Percentiles rank a stretch among this genome's conserved stretches.
phyloP scores from a whole-genome alignment of 2,797 vertebrate species.

The Malurus splendens region DNA sequence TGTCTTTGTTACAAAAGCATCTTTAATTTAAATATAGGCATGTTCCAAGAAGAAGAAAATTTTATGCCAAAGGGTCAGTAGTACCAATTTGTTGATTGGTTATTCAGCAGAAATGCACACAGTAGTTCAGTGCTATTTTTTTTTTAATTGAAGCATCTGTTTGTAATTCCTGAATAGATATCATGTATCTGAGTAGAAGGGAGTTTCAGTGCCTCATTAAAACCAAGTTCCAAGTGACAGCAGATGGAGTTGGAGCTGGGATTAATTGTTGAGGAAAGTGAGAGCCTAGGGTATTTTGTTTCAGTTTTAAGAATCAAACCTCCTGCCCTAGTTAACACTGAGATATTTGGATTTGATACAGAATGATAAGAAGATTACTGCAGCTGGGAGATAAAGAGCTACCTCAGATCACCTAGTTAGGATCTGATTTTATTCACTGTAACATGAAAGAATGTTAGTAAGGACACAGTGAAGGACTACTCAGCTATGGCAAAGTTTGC shows the following conservation, averaged over 20 bases:
- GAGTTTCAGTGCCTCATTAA: neutral
- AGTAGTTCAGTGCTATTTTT: neutral
- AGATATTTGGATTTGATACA: neutral
- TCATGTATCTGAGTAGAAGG: neutral
- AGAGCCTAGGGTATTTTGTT: neutral
- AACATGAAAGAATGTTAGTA: neutral
- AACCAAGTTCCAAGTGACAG: neutral
- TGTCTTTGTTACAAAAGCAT: neutral
- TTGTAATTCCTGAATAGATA: neutral
- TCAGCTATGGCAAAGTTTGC: neutral
- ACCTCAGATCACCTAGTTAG: neutral
- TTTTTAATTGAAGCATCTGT: neutral
- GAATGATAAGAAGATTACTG: neutral
- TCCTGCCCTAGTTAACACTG: neutral
- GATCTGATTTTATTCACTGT: neutral
- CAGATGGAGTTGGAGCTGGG: slow-evolving; percentile 9
- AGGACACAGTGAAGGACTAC: neutral
- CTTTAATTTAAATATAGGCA: neutral
- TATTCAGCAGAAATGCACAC: neutral
- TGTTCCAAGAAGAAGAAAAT: neutral
- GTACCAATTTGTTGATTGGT: neutral
- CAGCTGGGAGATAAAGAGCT: neutral
- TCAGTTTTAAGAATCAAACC: neutral
- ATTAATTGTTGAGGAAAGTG: neutral
- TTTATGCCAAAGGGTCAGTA: neutral